A percentile compares a stretch with the other conserved stretches of the same genome.
These are phyloP conservation scores for Ramazzottius varieornatus DNA, from an alignment of 2,888 invertebrate species.

Conservation along the genomic window DNA sequence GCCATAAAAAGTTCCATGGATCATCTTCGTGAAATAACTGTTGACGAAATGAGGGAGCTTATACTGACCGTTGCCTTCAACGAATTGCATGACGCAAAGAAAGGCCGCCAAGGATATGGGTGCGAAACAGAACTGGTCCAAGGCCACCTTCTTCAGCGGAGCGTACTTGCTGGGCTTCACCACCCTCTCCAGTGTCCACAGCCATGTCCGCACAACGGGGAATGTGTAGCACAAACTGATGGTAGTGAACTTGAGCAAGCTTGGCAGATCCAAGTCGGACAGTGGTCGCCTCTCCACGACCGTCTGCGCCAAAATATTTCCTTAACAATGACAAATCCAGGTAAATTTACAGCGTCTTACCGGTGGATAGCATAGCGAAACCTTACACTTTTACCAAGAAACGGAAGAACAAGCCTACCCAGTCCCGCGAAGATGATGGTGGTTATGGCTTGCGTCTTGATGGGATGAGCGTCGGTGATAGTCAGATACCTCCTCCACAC, in stretches of 20 bases:
- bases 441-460: background rate
- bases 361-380: too few species aligned
- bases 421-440: background rate
- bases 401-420: too few species aligned
- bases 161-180: background rate
- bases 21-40: too few species aligned
- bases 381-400: too few species aligned
- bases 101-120: background rate
- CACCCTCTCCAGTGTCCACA: background rate
- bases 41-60: too few species aligned
- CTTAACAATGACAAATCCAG: too few species aligned
- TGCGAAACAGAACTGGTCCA: background rate
- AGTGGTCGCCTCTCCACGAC: background rate
- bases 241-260: background rate
- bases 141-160: background rate
- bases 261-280: background rate
- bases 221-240: background rate
- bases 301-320: background rate
- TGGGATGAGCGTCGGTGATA: background rate
- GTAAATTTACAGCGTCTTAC: too few species aligned
- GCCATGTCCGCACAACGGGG: background rate
- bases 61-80: too few species aligned
- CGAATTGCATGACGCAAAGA: background rate
- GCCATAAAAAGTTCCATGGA: too few species aligned
- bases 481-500: background rate